Evolutionary conservation across 2,888 invertebrate species (phyloP).

Genomic region (Beris morrisii): DNA sequence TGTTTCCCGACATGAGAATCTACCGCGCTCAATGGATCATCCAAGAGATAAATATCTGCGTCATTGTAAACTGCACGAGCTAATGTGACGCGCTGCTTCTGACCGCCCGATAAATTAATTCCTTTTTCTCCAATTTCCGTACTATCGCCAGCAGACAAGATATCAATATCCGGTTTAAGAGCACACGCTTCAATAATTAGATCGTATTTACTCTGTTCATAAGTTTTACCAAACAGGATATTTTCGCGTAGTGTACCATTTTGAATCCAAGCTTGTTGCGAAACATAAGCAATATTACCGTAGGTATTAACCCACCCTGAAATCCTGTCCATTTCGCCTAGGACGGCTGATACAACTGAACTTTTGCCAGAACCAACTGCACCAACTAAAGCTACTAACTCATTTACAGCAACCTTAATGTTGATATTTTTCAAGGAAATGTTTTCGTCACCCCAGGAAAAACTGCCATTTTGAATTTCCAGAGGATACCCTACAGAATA

Average conservation of each 20-base stretch:
- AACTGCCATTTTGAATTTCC: slow-evolving; percentile 83
- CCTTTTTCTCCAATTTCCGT: slow-evolving; percentile 99
- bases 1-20: slow-evolving; percentile 98
- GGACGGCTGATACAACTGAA: slow-evolving; percentile 82
- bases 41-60: slow-evolving; percentile 87
- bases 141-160: slow-evolving; percentile 91
- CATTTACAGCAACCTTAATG: slow-evolving; percentile 66
- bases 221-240: slow-evolving; percentile 82
- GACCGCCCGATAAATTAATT: slow-evolving; percentile 76
- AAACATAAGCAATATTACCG: slow-evolving; percentile 75
- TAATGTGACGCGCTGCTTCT: slow-evolving; percentile 87
- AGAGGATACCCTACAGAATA: slow-evolving; percentile 69
- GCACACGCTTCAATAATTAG: slow-evolving; percentile 88
- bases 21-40: slow-evolving; percentile 95
- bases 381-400: slow-evolving; percentile 83
- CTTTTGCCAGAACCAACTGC: slow-evolving; percentile 86
- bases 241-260: slow-evolving; percentile 92
- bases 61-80: slow-evolving; percentile 90
- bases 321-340: slow-evolving; percentile 88
- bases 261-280: slow-evolving; percentile 98
- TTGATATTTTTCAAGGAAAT: slow-evolving; percentile 75
- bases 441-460: slow-evolving; percentile 82
- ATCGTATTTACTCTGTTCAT: slow-evolving; percentile 73
- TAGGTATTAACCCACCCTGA: slow-evolving; percentile 77
- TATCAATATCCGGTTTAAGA: slow-evolving; percentile 85